These are phyloP conservation scores for Halocaridina rubra DNA, from an alignment of 2,888 invertebrate species.

Conservation along the genomic window DNA sequence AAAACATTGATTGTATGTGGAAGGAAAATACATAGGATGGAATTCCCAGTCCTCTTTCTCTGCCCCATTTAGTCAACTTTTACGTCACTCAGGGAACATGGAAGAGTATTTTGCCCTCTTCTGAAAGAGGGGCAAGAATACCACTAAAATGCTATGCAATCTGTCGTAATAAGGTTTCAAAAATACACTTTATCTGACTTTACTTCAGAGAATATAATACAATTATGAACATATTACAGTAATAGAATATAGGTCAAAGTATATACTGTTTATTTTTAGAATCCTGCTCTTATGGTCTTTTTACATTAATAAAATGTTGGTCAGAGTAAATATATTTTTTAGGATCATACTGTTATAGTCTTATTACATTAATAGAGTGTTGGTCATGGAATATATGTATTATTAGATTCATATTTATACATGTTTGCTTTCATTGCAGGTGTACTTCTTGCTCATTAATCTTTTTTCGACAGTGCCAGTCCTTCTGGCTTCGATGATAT, in stretches of 20 bases:
- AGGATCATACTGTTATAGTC: background rate
- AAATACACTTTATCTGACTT: too few species aligned
- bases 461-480: constrained; percentile 64
- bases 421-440: constrained; percentile 18
- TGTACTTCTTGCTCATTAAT: constrained; percentile 57
- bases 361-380: background rate
- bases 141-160: too few species aligned
- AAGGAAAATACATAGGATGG: too few species aligned
- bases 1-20: too few species aligned
- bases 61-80: too few species aligned
- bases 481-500: constrained; percentile 60
- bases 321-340: background rate
- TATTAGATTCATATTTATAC: background rate
- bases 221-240: background rate
- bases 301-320: background rate
- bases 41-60: too few species aligned
- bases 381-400: background rate
- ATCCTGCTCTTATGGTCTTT: background rate
- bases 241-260: background rate
- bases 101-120: too few species aligned
- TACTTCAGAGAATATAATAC: too few species aligned
- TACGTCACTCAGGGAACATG: too few species aligned
- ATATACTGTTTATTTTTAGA: background rate
- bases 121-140: too few species aligned
- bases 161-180: too few species aligned